Base-by-base conservation (phyloP, 2,888 invertebrate genomes). In the Calameuta idolon region DNA sequence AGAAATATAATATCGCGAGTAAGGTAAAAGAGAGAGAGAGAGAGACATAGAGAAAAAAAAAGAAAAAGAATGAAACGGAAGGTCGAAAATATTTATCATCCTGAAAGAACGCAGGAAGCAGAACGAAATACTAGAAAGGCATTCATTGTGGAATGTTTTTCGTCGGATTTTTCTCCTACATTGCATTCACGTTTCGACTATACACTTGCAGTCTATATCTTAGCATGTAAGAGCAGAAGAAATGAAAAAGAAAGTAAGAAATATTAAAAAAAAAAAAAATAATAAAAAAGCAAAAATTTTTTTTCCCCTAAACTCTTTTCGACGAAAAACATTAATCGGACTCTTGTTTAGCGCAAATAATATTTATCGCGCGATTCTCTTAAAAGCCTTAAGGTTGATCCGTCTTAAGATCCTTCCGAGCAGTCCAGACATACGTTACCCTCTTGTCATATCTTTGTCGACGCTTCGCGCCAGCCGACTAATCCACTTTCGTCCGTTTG, bases 81-180 rank as follows among this genome's bases (percentile, higher is more conserved):
- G 75, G 79, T 79, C 82, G 80, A 82, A 81, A 85, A 81, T 91
- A 90, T 90, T 90, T 87, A 90, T 90, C 31, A 31, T 33, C 71
- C 69, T 11, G 11, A 69, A 34, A 15, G 55, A 55, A 75, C 30
- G 34, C 11, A 73, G 40, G 31, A 69, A 35, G 30, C 35, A 35
- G 40, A 37, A 33, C 40, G 31, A 73, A 76, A 76, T 76, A 31
- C 73, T 33, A 34, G 40, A 37, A n/a, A 37, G 73, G 35, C 37
- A 23, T 23, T 68, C 33, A 30, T n/a, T n/a, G 15, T 37, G 71
- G 69, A 34, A 71, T 31, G 31, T 34, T 71, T 23, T 71, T 34
- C 71, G 31, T 4, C 37, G 35, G 37, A 69, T 69, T 37, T 76
- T 76, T 76, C 31, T 15, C 30, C 34, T 69, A 69, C 37, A 33